These are phyloP conservation scores for Drosophila nasuta DNA, from an alignment of 1,140 invertebrate genomes.

Conservation along the genomic window DNA sequence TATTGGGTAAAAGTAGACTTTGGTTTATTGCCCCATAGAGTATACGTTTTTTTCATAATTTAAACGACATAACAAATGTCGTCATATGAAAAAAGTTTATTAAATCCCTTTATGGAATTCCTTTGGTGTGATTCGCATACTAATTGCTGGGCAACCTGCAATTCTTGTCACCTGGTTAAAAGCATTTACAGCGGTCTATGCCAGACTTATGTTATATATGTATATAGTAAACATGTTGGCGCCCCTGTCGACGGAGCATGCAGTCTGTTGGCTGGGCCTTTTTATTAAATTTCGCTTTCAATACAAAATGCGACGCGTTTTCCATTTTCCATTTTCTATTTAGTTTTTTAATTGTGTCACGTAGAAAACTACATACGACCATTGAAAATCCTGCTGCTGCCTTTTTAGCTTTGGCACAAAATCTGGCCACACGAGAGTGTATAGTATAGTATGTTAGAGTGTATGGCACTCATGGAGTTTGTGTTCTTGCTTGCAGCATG, in stretches of 20 bases:
- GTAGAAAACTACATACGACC: conserved; percentile 68
- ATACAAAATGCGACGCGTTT: conserved; percentile 55
- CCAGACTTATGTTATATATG: not conserved
- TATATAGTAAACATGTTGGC: not conserved
- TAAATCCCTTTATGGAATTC: not conserved
- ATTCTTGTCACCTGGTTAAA: conserved; percentile 26
- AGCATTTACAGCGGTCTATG: conserved; percentile 17
- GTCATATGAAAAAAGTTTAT: conserved; percentile 1
- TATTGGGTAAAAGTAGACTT: too few species aligned
- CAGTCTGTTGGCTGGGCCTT: conserved; percentile 24
- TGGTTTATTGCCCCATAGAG: too few species aligned
- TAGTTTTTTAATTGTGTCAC: conserved; percentile 82
- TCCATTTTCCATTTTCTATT: conserved; percentile 59
- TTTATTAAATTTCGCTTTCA: conserved; percentile 81
- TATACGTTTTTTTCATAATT: too few species aligned
- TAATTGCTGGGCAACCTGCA: conserved; percentile 33
- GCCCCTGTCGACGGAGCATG: conserved; percentile 60
- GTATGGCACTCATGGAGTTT: conserved; percentile 35
- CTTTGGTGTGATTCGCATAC: conserved; percentile 31
- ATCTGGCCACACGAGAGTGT: conserved; percentile 22
- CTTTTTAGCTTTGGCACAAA: conserved; percentile 64
- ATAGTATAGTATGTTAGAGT: conserved; percentile 16
- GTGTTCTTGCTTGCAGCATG: conserved; percentile 22
- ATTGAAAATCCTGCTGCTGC: conserved; percentile 67
- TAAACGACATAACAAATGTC: not conserved